These are phyloP conservation scores for Paelopatides confundens DNA, from an alignment of 53 echinoderm and acorn worm species.

Conservation along the genomic window DNA sequence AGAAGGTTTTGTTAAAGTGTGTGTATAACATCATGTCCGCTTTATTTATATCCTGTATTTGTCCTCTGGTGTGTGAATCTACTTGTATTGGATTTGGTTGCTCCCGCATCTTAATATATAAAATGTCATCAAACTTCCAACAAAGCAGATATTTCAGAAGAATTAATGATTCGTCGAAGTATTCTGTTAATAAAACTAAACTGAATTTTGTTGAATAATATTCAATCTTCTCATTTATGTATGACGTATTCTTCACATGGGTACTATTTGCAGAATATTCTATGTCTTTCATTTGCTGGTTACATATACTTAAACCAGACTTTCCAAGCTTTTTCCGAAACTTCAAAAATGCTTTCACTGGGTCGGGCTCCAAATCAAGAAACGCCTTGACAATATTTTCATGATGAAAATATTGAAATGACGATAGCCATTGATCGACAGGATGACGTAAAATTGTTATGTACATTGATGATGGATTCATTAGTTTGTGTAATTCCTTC, in stretches of 20 bases:
- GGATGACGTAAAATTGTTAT: conserved; percentile 69
- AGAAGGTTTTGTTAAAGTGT: conserved; percentile 67
- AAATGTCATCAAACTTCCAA: conserved; percentile 67
- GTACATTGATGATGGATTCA: conserved; percentile 61
- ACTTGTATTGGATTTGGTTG: conserved; percentile 39
- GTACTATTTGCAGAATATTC: conserved; percentile 19
- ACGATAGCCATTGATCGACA: conserved; percentile 64
- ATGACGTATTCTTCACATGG: conserved; percentile 28
- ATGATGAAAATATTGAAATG: conserved; percentile 61
- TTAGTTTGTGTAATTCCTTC: conserved; percentile 39
- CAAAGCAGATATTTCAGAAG: conserved; percentile 57
- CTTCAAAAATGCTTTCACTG: background rate
- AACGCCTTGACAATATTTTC: background rate
- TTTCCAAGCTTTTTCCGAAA: background rate
- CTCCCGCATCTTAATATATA: conserved; percentile 62
- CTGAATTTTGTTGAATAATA: conserved; percentile 40
- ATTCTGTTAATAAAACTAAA: conserved; percentile 73
- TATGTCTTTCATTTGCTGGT: background rate
- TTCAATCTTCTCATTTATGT: conserved; percentile 41
- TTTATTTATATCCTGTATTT: conserved; percentile 57
- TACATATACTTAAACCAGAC: background rate
- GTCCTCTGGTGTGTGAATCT: conserved; percentile 3
- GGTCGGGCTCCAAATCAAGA: background rate
- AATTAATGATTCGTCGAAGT: conserved; percentile 72
- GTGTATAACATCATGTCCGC: conserved; percentile 65